Percentiles rank a stretch among this genome's conserved stretches.
phyloP scores from a whole-genome alignment of 1,140 invertebrate genomes.

The Ips nitidus region DNA sequence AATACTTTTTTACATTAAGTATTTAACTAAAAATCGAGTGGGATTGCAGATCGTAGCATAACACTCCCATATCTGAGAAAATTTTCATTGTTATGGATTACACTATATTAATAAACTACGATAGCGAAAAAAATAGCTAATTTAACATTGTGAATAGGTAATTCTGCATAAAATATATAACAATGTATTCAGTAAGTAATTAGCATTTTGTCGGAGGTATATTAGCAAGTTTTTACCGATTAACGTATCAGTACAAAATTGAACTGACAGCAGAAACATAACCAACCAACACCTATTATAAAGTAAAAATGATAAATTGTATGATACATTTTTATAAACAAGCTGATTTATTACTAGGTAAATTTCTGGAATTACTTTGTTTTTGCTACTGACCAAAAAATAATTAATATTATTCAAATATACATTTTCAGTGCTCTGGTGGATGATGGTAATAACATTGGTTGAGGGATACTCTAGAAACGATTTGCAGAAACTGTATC shows the following conservation, averaged over 20 bases:
- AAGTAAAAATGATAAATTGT: background rate
- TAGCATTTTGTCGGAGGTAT: constrained; percentile 6
- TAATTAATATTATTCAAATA: background rate
- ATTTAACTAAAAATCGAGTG: too few species aligned
- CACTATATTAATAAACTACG: too few species aligned
- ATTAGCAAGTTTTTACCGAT: background rate
- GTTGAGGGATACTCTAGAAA: constrained; percentile 27
- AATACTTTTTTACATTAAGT: too few species aligned
- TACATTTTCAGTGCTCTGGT: background rate
- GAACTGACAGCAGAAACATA: background rate
- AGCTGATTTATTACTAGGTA: background rate
- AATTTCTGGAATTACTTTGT: background rate
- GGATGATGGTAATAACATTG: too few species aligned
- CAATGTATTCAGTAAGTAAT: background rate
- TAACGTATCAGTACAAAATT: constrained; percentile 1
- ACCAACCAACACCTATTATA: background rate
- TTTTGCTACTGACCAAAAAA: background rate
- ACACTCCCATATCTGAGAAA: too few species aligned
- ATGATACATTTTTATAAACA: background rate
- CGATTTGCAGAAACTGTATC: constrained; percentile 33
- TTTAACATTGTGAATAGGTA: constrained; percentile 8
- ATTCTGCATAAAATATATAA: constrained; percentile 9
- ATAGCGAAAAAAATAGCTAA: background rate
- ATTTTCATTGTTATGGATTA: too few species aligned
- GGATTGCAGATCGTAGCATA: too few species aligned